phyloP scores from a whole-genome alignment of 2,797 vertebrate genomes.

The Enteromius argenteus region DNA sequence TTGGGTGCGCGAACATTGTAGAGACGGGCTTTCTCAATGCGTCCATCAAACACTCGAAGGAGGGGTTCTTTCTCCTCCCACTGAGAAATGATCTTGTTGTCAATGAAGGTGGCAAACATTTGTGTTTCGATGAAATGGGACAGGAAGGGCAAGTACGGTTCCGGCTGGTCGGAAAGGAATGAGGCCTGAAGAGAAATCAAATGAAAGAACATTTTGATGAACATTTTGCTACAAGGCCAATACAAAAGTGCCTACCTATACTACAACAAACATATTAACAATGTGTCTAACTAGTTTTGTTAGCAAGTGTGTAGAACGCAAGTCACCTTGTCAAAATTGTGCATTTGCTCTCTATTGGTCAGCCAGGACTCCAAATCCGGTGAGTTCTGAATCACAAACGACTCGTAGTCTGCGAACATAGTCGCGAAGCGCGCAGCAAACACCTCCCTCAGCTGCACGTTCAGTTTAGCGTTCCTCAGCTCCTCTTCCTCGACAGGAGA shows the following conservation, averaged over 20 bases:
- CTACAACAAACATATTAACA: neutral
- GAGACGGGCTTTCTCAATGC: conserved; percentile 89
- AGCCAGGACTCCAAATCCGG: conserved; percentile 95
- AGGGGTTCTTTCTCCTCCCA: conserved; percentile 95
- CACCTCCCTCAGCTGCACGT: conserved; percentile 93
- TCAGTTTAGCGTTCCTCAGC: conserved; percentile 87
- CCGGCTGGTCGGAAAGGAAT: conserved; percentile 94
- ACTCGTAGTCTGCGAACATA: conserved; percentile 95
- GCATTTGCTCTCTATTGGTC: conserved; percentile 92
- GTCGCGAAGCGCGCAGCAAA: conserved; percentile 91
- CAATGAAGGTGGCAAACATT: conserved; percentile 98
- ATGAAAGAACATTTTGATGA: neutral
- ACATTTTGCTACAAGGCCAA: neutral
- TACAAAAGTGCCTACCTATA: neutral
- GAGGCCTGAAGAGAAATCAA: conserved; percentile 83
- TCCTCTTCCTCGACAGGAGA: conserved; percentile 83
- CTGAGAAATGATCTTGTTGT: conserved; percentile 95
- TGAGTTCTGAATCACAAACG: conserved; percentile 93
- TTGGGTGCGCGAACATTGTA: conserved; percentile 87
- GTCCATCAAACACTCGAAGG: conserved; percentile 91
- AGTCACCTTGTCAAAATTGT: conserved; percentile 96
- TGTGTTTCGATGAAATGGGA: conserved; percentile 98
- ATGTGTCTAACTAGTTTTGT: neutral
- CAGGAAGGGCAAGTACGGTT: conserved; percentile 91
- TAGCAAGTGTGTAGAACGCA: neutral